phyloP scores from a whole-genome alignment of 2,797 vertebrate genomes.

The Cheracebus regulus region DNA sequence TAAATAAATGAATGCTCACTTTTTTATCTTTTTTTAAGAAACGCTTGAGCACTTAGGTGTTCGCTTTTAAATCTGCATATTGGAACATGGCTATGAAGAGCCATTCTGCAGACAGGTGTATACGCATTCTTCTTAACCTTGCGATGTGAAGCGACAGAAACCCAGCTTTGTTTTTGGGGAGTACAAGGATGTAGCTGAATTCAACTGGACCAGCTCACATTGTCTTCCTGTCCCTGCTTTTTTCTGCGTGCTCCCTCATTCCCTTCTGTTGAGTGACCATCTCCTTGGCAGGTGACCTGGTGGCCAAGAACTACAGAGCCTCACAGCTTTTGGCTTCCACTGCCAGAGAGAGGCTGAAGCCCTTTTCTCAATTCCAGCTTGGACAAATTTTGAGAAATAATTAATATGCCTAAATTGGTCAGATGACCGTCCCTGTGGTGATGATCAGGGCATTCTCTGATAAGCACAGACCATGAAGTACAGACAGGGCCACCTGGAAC shows the following conservation, averaged over 20 bases:
- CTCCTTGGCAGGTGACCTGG: not conserved
- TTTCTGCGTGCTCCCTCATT: not conserved
- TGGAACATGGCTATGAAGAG: too few relatives aligned
- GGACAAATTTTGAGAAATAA: not conserved
- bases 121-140: not conserved
- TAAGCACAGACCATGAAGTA: not conserved
- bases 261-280: not conserved
- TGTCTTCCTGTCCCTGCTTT: not conserved
- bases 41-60: not conserved
- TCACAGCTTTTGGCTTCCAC: not conserved
- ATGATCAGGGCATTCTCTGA: not conserved
- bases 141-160: not conserved
- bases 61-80: not conserved
- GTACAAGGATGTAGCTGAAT: not conserved
- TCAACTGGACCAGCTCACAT: not conserved
- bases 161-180: not conserved
- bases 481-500: not conserved
- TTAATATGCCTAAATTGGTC: not conserved
- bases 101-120: not conserved
- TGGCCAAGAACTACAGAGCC: not conserved
- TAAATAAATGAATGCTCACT: not conserved
- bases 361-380: not conserved
- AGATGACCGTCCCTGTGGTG: not conserved
- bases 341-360: not conserved
- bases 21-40: not conserved